Base-by-base conservation (phyloP, 2,888 invertebrate species). In the Ephialtes manifestator region DNA sequence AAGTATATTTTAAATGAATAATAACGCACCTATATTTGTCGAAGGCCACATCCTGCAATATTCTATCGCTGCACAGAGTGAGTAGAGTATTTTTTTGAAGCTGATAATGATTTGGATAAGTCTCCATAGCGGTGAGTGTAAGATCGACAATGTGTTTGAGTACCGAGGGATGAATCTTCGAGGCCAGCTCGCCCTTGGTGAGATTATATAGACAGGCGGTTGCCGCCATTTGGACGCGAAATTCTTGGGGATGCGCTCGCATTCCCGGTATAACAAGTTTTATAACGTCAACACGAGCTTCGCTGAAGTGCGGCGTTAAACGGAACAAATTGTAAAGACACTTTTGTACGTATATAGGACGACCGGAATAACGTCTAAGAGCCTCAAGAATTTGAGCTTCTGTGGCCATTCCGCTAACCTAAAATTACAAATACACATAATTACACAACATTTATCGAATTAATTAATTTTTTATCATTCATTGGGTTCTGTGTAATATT, bases 131-230 rank as follows among this genome's bases (percentile, higher is more conserved):
- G 65, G 95, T 94, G 77, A 97, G 93, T 1, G 96, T 96, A 28
- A 96, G 93, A 86, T 95, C 95, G 11, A 97, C 96, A 65, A 96
- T 96, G 89, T 95, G 94, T 87, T 95, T 95, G 71, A 97, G 94
- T 87, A 96, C 94, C 18, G 94, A 94, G 0, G 96, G 96, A 92
- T 97, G 97, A 82, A 97, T 95, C 90, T 95, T 95, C 81, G 95
- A 95, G 0, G 96, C 96, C 10, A 96, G 92, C 88, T 96, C 96
- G 24, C 96, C 96, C 89, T 96, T 95, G 0, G 96, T 96, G 74
- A 97, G 94, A 93, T 97, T 97, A 92, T 97, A 97, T 24, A 97
- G 94, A 91, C 97, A 97, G 20, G 97, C 97, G 3, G 97, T 97
- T 15, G 96, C 96, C 15, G 97, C 96, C 95, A 97, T 96, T 93